phyloP scores from a whole-genome alignment of 2,113 vertebrate genomes.

The Triplophysa siluroides region DNA sequence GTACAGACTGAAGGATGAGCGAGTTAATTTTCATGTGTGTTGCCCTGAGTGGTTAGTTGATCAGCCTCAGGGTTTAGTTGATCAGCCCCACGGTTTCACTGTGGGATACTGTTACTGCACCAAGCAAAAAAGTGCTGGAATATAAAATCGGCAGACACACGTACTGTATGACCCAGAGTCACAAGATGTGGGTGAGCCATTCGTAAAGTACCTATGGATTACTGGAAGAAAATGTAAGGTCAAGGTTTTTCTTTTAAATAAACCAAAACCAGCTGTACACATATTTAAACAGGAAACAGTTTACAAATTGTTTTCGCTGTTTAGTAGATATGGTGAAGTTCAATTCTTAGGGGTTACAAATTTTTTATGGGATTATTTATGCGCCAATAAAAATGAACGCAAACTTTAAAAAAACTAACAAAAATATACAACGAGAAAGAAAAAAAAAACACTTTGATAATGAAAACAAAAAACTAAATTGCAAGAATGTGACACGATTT shows the following conservation, averaged over 20 bases:
- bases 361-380: too few relatives aligned
- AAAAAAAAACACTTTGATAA: too few relatives aligned
- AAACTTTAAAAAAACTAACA: too few relatives aligned
- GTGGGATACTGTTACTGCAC: neutral
- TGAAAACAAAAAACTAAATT: too few relatives aligned
- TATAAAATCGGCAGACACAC: neutral
- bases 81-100: conserved; percentile 19
- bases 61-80: too few relatives aligned
- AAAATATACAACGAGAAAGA: too few relatives aligned
- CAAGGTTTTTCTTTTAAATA: neutral
- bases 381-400: too few relatives aligned
- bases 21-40: neutral
- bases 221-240: too few relatives aligned
- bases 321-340: too few relatives aligned
- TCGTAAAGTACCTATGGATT: neutral
- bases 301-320: neutral
- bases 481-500: too few relatives aligned
- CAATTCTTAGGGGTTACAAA: too few relatives aligned
- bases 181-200: neutral
- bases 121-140: neutral
- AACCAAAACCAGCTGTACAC: too few relatives aligned
- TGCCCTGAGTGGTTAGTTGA: conserved; percentile 18
- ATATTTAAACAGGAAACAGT: neutral
- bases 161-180: neutral
- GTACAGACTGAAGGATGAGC: conserved; percentile 5